A percentile compares a stretch with the other conserved stretches of the same genome.
These are phyloP conservation scores for Balaeniceps rex DNA, from an alignment of 2,113 vertebrate species.

Conservation along the genomic window DNA sequence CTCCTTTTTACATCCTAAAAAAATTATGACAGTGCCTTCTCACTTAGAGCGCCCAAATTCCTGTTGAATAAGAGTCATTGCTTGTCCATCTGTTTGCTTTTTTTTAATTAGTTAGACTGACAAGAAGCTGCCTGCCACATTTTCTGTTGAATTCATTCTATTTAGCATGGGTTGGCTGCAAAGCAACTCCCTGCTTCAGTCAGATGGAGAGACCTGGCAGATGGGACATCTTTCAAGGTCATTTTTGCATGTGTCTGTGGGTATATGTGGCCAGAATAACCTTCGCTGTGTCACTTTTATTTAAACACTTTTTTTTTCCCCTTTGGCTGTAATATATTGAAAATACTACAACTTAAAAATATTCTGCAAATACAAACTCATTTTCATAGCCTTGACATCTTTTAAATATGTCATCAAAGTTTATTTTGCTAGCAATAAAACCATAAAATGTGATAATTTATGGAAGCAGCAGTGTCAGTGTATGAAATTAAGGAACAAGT, in stretches of 20 bases:
- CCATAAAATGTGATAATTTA: slow-evolving; percentile 46
- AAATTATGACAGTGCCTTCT: slow-evolving; percentile 7
- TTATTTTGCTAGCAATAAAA: slow-evolving; percentile 29
- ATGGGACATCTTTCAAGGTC: slow-evolving; percentile 44
- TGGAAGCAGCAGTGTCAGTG: neutral
- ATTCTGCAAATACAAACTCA: neutral
- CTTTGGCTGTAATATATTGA: neutral
- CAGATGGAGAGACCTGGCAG: slow-evolving; percentile 46
- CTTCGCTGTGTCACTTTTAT: slow-evolving; percentile 21
- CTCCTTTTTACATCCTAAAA: neutral
- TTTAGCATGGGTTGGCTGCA: slow-evolving; percentile 47
- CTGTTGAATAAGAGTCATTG: slow-evolving; percentile 28
- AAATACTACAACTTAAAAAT: neutral
- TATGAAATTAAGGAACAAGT: slow-evolving; percentile 13
- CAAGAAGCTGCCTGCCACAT: slow-evolving; percentile 32
- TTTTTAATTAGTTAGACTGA: slow-evolving; percentile 56
- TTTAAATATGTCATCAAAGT: slow-evolving; percentile 7
- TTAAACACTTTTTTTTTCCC: neutral
- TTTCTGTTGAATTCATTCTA: slow-evolving; percentile 36
- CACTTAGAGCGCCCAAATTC: neutral
- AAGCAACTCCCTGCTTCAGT: neutral
- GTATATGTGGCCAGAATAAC: slow-evolving; percentile 41
- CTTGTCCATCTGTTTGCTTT: slow-evolving; percentile 57
- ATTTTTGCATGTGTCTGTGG: slow-evolving; percentile 39
- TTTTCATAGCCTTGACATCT: slow-evolving; percentile 25